Evolutionary conservation across 35 echinoderm and acorn worm genomes (phyloP).

Genomic region (Strongylocentrotus purpuratus): DNA sequence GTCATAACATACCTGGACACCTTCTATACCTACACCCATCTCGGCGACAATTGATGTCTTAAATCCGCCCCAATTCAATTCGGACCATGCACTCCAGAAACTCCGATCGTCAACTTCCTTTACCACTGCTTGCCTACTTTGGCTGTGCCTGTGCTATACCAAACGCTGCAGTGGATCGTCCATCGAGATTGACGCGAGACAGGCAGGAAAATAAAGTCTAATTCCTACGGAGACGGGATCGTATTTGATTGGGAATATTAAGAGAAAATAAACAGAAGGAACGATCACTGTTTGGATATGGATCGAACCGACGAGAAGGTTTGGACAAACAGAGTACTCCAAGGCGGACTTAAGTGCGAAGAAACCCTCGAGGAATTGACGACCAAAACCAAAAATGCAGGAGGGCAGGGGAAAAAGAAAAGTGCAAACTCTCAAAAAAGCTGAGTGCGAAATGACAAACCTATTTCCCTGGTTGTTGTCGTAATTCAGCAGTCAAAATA

Average conservation of each 20-base stretch:
- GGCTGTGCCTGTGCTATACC: background rate
- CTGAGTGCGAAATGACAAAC: conserved; percentile 34
- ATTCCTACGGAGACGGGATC: conserved; percentile 30
- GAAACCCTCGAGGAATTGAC: conserved; percentile 3
- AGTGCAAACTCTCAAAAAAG: background rate
- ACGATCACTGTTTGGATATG: conserved; percentile 43
- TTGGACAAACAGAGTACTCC: conserved; percentile 22
- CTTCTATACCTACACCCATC: background rate
- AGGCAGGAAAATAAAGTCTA: conserved; percentile 20
- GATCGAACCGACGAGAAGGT: background rate
- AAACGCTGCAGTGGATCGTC: background rate
- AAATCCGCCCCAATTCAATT: background rate
- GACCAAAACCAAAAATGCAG: background rate
- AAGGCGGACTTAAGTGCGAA: conserved; percentile 22
- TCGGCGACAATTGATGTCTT: background rate
- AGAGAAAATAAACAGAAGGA: conserved; percentile 38
- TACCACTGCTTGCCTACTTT: background rate
- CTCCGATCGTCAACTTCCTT: conserved; percentile 9
- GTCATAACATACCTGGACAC: conserved; percentile 1
- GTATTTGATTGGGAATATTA: conserved; percentile 44
- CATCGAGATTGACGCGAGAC: background rate
- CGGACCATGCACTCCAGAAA: background rate
- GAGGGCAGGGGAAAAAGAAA: background rate
- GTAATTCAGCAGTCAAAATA: conserved; percentile 18
- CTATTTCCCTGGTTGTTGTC: conserved; percentile 20